A percentile compares a stretch with the other conserved stretches of the same genome.
phyloP scores from a whole-genome alignment of 2,113 vertebrate genomes.

The Octodon degus region DNA sequence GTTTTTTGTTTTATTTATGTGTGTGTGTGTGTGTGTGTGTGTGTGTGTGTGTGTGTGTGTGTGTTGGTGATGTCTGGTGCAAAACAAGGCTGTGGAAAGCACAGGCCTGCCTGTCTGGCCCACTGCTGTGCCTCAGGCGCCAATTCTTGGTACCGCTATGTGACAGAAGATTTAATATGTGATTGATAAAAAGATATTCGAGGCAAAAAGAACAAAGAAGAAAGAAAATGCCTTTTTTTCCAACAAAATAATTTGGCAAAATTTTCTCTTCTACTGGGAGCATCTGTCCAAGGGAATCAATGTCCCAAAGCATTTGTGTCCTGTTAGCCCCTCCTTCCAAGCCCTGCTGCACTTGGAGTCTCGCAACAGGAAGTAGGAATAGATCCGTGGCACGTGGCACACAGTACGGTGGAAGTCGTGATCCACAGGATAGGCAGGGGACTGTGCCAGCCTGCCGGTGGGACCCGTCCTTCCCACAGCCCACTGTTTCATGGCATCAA shows the following conservation, averaged over 20 bases:
- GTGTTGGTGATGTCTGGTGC: background rate
- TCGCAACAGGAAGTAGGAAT: background rate
- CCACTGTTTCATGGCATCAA: background rate
- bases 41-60: background rate
- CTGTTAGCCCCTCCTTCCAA: background rate
- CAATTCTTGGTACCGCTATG: background rate
- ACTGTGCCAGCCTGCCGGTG: accelerated
- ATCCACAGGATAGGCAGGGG: accelerated
- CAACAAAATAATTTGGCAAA: background rate
- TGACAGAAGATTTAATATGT: background rate
- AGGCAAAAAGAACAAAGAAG: background rate
- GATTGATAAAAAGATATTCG: background rate
- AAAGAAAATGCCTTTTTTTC: background rate
- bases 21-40: background rate
- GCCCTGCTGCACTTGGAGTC: background rate
- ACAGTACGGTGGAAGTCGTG: background rate
- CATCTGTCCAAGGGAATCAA: background rate
- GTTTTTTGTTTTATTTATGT: background rate
- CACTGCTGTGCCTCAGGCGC: background rate
- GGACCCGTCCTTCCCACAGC: background rate
- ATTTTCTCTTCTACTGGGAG: background rate
- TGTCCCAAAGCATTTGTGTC: no score
- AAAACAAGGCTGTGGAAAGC: background rate
- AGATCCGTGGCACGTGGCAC: background rate
- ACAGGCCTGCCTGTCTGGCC: background rate